Conservation (phyloP, 2,797 vertebrate species). For the Sibirionetta formosa region DNA sequence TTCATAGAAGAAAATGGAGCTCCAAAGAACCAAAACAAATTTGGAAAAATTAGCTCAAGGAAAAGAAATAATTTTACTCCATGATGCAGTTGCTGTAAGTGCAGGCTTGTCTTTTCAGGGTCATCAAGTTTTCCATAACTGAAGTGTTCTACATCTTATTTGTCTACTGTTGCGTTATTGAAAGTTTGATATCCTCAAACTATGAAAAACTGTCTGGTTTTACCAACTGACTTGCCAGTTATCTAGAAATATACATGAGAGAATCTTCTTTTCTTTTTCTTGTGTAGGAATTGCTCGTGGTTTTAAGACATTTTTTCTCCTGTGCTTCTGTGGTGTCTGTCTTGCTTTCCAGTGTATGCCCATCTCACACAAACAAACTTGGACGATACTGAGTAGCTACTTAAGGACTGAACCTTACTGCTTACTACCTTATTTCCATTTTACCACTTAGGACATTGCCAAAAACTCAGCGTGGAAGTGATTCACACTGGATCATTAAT, state of each 20-base stretch:
- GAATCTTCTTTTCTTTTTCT: not conserved
- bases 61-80: slow-evolving; percentile 25
- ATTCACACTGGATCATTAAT: not conserved
- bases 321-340: not conserved
- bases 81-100: not conserved
- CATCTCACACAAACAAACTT: not conserved
- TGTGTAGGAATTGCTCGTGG: not conserved
- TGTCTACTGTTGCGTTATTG: not conserved
- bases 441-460: not conserved
- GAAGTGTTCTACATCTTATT: not conserved
- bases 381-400: not conserved
- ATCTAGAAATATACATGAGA: not conserved
- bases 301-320: not conserved
- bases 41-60: slow-evolving; percentile 14
- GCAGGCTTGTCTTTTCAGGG: slow-evolving; percentile 44
- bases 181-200: not conserved
- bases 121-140: not conserved
- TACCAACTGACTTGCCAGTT: not conserved
- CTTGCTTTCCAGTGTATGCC: not conserved
- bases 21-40: not conserved
- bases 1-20: slow-evolving; percentile 22
- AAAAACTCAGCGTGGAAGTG: not conserved
- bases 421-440: not conserved
- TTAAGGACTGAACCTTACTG: not conserved
- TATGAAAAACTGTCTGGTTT: not conserved